A percentile compares a stretch with the other conserved stretches of the same genome.
These are phyloP conservation scores for Acleris laterana DNA, from an alignment of 2,888 invertebrate species.

Conservation along the genomic window DNA sequence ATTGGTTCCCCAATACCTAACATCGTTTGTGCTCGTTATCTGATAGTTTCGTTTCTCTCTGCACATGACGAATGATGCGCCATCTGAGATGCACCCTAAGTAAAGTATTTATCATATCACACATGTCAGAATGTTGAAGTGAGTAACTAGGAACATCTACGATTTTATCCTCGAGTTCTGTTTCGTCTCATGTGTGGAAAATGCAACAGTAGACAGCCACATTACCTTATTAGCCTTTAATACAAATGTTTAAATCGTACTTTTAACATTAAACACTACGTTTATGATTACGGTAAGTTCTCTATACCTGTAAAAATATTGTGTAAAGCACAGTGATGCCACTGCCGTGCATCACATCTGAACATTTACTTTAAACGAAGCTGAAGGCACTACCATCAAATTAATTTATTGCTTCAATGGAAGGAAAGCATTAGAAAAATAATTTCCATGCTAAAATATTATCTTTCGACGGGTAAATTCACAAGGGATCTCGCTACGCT, in stretches of 20 bases:
- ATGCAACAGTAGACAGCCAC: conserved; percentile 81
- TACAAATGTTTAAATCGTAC: conserved; percentile 74
- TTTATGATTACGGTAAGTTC: conserved; percentile 79
- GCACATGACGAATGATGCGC: conserved; percentile 51
- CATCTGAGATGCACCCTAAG: conserved; percentile 57
- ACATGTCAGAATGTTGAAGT: conserved; percentile 69
- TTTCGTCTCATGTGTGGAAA: conserved; percentile 72
- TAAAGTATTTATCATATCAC: conserved; percentile 53
- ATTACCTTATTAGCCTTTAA: conserved; percentile 67
- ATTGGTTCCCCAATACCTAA: conserved; percentile 68
- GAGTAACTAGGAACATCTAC: conserved; percentile 76
- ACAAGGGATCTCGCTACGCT: conserved; percentile 63
- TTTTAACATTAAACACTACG: conserved; percentile 73
- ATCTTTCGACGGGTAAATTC: conserved; percentile 65
- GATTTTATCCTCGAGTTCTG: conserved; percentile 59
- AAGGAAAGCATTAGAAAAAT: conserved; percentile 80
- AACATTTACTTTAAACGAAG: conserved; percentile 69
- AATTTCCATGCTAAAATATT: conserved; percentile 72
- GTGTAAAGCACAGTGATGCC: conserved; percentile 75
- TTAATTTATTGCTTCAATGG: conserved; percentile 78
- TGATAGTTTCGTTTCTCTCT: conserved; percentile 47
- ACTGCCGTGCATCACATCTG: conserved; percentile 63
- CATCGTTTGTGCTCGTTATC: conserved; percentile 69
- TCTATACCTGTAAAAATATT: conserved; percentile 82
- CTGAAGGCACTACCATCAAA: conserved; percentile 83